Evolutionary conservation across 2,113 vertebrate species (phyloP), one percentile per base, ranked within the genome.

Genomic region (Octodon degus): DNA sequence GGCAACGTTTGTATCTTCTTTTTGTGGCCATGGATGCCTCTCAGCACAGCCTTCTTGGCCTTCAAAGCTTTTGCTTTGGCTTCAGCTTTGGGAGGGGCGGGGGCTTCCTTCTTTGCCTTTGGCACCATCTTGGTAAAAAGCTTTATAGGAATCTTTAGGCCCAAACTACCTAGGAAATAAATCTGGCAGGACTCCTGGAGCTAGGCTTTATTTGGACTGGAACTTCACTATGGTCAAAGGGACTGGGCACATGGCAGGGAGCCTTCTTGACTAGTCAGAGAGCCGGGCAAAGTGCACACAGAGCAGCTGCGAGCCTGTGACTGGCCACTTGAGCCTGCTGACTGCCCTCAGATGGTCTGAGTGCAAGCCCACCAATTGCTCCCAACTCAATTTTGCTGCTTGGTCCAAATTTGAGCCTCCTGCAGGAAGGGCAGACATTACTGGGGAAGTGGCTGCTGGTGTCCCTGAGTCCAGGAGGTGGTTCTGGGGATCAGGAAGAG

Each of bases 211-310:
- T 34, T 37, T 43, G 72, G 37, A 40, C 72, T 43, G 72, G 22
- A 43, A 5, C 72, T 79, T 27, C 25, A 6, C 74, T 5, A 4
- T 7, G 6, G 43, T 25, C 74, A 30, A 1, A 22, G 72, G 24
- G 20, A 9, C 37, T 0, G 11, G 12, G 40, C 12, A 25, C 13
- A 14, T 47, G 25, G 1, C 2, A 30, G 74, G 13, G 25, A 14
- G 11, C 24, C 40, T 47, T 14, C 40, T 16, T 2, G 40, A 25
- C 24, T 25, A 22, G 37, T 47, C 40, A 30, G 74, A 77, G 40
- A 47, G 13, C 19, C 0, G 11, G 2, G 40, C 22, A 13, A 11
- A 16, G 40, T 25, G 24, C 37, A 14, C 5, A 16, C 7, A 17
- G 5, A 77, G 25, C 43, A 79, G 13, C 76, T 19, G 43, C 43